phyloP scores from a whole-genome alignment of 2,113 vertebrate genomes.

The Trinectes maculatus region DNA sequence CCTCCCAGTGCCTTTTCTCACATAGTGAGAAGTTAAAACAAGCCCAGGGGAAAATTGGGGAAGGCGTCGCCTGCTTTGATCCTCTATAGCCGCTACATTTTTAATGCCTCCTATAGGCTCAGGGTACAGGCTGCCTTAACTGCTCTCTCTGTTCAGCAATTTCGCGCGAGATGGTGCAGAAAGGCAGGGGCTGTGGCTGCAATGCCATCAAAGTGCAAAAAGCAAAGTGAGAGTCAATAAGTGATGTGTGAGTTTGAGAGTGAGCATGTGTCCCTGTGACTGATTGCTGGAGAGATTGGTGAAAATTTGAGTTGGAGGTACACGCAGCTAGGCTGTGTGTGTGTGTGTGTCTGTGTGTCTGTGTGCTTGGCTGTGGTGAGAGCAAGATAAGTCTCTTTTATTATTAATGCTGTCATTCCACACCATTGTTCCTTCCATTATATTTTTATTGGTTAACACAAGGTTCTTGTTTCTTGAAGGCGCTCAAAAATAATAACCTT shows the following conservation, averaged over 20 bases:
- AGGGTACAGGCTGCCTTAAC: slow-evolving; percentile 29
- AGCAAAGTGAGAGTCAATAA: slow-evolving; percentile 48
- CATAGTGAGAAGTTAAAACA: slow-evolving; percentile 14
- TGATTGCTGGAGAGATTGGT: slow-evolving; percentile 33
- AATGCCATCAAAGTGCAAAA: slow-evolving; percentile 53
- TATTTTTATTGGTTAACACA: slow-evolving; percentile 57
- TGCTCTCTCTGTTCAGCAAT: slow-evolving; percentile 26
- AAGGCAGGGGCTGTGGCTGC: slow-evolving; percentile 30
- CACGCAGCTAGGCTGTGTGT: slow-evolving; percentile 10
- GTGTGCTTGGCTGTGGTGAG: slow-evolving; percentile 11
- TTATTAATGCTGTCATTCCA: slow-evolving; percentile 68
- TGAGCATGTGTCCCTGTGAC: slow-evolving; percentile 21
- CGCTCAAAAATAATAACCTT: slow-evolving; percentile 48
- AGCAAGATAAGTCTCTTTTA: slow-evolving; percentile 49
- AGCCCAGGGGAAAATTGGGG: slow-evolving; percentile 17
- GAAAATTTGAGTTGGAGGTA: slow-evolving; percentile 29
- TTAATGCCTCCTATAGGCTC: slow-evolving; percentile 49
- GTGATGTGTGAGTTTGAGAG: slow-evolving; percentile 39
- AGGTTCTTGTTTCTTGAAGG: slow-evolving; percentile 19
- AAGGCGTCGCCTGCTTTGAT: slow-evolving; percentile 53
- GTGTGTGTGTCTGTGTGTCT: slow-evolving; percentile 3
- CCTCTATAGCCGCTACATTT: slow-evolving; percentile 52
- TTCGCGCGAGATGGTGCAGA: slow-evolving; percentile 41
- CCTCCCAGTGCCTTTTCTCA: slow-evolving; percentile 18
- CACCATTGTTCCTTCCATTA: slow-evolving; percentile 42